Percentiles rank a stretch among this genome's conserved stretches.
Evolutionary conservation across 1,140 invertebrate genomes (phyloP).

Genomic region (Apis cerana): DNA sequence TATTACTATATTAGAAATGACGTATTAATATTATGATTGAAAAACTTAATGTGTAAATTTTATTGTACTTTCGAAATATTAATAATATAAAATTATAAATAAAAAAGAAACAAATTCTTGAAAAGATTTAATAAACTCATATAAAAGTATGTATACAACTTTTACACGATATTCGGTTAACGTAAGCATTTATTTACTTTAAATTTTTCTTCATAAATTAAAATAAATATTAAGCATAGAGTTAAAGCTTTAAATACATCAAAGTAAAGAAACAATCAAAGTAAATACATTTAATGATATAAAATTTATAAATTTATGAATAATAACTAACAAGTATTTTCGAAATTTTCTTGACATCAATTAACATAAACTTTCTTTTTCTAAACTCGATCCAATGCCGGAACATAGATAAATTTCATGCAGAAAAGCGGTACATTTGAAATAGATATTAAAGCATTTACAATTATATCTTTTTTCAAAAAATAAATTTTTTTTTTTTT

Average conservation of each 20-base stretch:
- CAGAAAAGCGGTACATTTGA: slow-evolving; percentile 47
- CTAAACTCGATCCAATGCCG: slow-evolving; percentile 32
- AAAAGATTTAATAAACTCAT: not conserved
- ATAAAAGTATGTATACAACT: not conserved
- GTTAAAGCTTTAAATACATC: not conserved
- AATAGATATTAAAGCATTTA: not conserved
- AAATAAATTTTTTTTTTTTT: not conserved
- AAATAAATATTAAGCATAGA: not conserved
- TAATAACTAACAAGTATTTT: slow-evolving; percentile 41
- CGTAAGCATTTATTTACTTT: slow-evolving; percentile 5
- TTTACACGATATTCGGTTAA: slow-evolving; percentile 1
- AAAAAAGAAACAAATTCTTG: not conserved
- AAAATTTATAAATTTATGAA: slow-evolving; percentile 1
- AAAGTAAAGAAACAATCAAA: not conserved
- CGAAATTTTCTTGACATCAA: slow-evolving; percentile 43
- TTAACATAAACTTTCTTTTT: slow-evolving; percentile 49
- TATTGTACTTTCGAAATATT: not conserved
- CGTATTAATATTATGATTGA: not conserved
- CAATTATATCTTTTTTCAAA: rapidly evolving
- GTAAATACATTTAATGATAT: not conserved
- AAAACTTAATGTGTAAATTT: not conserved
- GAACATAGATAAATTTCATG: slow-evolving; percentile 24
- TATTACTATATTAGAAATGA: not conserved
- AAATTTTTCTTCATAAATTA: not conserved
- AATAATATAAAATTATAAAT: not conserved